Conservation (phyloP, 1,140 invertebrate species). For the Pseudomyrmex dendroicus region DNA sequence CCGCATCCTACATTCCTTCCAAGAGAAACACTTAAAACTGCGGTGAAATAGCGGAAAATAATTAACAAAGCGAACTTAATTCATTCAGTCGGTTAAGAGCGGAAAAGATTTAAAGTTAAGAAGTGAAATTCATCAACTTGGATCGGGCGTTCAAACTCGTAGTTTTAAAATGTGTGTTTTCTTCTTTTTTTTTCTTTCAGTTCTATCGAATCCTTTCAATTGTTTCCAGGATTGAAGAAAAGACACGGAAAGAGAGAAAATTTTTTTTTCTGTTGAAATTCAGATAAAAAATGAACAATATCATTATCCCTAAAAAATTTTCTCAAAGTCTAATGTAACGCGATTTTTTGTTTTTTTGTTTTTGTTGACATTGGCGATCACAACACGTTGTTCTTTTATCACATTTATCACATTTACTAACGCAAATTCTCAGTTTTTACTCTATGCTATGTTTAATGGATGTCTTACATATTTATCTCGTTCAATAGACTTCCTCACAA, state of each 20-base stretch:
- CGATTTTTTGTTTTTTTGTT: neutral
- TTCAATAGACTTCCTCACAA: conserved; percentile 27
- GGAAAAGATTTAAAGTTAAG: conserved; percentile 21
- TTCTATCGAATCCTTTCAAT: neutral
- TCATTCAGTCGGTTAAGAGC: conserved; percentile 74
- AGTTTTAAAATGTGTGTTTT: conserved; percentile 50
- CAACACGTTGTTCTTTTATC: neutral
- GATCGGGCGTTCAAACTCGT: neutral
- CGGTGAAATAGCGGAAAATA: conserved; percentile 73
- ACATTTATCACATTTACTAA: neutral
- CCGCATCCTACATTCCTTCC: conserved; percentile 35
- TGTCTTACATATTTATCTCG: neutral
- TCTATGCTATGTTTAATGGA: neutral
- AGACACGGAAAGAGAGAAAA: neutral
- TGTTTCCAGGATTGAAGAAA: conserved; percentile 11
- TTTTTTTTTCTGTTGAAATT: conserved; percentile 15
- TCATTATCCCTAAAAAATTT: neutral
- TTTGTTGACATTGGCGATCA: too few species aligned
- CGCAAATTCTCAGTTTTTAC: neutral
- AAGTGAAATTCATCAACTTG: conserved; percentile 75
- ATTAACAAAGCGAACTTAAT: conserved; percentile 81
- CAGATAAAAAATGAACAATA: conserved; percentile 28
- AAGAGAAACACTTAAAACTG: conserved; percentile 70
- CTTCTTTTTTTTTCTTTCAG: neutral
- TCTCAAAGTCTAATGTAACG: neutral